A percentile compares a stretch with the other conserved stretches of the same genome.
These are phyloP conservation scores for Hirundichthys speculiger DNA, from an alignment of 2,113 vertebrate species.

Conservation along the genomic window DNA sequence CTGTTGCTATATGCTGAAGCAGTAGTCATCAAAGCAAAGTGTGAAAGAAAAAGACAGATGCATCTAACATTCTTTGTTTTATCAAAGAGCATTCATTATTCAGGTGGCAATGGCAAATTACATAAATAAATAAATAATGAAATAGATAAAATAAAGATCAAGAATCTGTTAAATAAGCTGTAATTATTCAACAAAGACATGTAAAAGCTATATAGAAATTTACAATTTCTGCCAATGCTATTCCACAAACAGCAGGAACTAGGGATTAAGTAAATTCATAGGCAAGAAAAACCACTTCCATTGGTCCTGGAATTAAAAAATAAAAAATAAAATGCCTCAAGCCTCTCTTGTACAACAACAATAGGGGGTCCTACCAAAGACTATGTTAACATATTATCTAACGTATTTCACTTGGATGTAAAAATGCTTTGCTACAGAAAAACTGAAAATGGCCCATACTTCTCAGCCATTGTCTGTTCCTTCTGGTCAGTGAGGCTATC, in stretches of 20 bases:
- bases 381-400: slow-evolving; percentile 32
- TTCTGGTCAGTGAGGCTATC: slow-evolving; percentile 21
- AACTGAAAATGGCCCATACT: slow-evolving; percentile 13
- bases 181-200: slow-evolving; percentile 10
- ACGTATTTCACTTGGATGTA: slow-evolving; percentile 30
- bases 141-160: slow-evolving; percentile 6
- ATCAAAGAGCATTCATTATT: too few species aligned
- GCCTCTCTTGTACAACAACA: slow-evolving; percentile 37
- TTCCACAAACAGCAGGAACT: slow-evolving; percentile 23
- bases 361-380: slow-evolving; percentile 45
- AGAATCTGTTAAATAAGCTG: slow-evolving; percentile 13
- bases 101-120: too few species aligned
- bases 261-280: slow-evolving; percentile 54
- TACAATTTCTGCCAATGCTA: neutral
- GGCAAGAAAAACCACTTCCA: slow-evolving; percentile 42
- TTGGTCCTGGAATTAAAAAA: slow-evolving; percentile 37
- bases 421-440: slow-evolving; percentile 36
- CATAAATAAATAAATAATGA: too few species aligned
- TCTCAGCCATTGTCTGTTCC: slow-evolving; percentile 4
- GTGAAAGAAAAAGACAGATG: neutral
- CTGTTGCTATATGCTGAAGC: slow-evolving; percentile 16
- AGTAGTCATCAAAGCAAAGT: slow-evolving; percentile 5
- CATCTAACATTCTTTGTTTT: too few species aligned
- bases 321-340: slow-evolving; percentile 33
- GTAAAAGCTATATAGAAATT: neutral